phyloP scores from a whole-genome alignment of 2,797 vertebrate species.

The Graptemys geographica region DNA sequence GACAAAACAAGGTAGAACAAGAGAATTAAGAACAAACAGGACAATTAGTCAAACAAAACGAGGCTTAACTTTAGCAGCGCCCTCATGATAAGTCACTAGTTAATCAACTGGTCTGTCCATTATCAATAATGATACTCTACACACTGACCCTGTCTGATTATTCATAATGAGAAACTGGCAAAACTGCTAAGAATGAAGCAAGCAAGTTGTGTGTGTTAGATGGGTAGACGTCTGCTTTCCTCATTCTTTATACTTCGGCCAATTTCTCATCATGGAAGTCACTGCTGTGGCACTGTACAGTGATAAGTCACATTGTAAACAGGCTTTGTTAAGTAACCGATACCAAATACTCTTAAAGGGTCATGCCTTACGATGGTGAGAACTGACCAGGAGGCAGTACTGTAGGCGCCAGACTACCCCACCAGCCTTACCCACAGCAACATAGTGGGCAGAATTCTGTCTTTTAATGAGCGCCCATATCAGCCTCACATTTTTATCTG shows the following conservation, averaged over 20 bases:
- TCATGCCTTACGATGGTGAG: not conserved
- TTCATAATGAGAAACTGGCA: not conserved
- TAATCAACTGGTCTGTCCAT: not conserved
- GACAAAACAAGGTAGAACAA: not conserved
- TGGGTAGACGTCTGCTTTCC: not conserved
- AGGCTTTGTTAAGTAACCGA: not conserved
- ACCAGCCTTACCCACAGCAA: not conserved
- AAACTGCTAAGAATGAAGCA: not conserved
- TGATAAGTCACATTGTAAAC: not conserved
- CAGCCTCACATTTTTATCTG: not conserved
- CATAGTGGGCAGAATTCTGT: not conserved
- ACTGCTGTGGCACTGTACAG: not conserved
- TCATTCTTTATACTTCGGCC: no score
- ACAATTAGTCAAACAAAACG: not conserved
- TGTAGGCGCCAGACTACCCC: not conserved
- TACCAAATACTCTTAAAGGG: not conserved
- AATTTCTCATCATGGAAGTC: not conserved
- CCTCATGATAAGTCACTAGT: not conserved
- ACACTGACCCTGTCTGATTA: not conserved
- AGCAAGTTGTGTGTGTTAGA: not conserved
- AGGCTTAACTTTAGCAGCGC: not conserved
- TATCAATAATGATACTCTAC: not conserved
- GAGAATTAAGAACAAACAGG: not conserved
- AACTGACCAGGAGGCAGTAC: not conserved
- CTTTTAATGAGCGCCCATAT: not conserved